Percentiles rank a stretch among this genome's conserved stretches.
These are phyloP conservation scores for Tiliacea aurago DNA, from an alignment of 2,888 invertebrate genomes.

Conservation along the genomic window DNA sequence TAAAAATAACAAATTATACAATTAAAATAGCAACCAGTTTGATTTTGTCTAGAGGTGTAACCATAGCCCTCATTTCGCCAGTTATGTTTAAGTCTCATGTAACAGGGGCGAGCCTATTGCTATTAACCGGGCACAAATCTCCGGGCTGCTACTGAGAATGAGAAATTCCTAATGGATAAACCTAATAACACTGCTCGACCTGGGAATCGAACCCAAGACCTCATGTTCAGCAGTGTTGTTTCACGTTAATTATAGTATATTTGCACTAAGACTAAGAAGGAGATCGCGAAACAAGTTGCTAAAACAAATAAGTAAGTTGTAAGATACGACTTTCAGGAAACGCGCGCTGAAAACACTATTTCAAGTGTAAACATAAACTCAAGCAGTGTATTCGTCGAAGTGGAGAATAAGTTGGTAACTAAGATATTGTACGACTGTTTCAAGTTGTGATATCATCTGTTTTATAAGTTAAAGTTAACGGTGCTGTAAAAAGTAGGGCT, in stretches of 20 bases:
- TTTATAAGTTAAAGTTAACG: conserved; percentile 27
- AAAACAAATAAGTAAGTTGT: conserved; percentile 55
- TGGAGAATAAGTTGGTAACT: conserved; percentile 46
- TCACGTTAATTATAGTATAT: conserved; percentile 55
- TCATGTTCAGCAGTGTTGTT: too few species aligned
- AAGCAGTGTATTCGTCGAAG: conserved; percentile 33
- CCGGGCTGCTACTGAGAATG: too few species aligned
- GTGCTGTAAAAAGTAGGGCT: conserved; percentile 7
- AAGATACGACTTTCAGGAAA: conserved; percentile 42
- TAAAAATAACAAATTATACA: too few species aligned
- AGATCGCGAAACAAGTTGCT: conserved; percentile 44
- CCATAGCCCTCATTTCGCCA: too few species aligned
- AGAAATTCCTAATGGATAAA: too few species aligned
- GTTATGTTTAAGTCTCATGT: too few species aligned
- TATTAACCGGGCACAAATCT: too few species aligned
- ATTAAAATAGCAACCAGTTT: too few species aligned
- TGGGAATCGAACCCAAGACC: too few species aligned
- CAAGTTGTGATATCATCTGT: conserved; percentile 31
- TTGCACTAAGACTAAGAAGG: conserved; percentile 32
- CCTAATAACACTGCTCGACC: too few species aligned
- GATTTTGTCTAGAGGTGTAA: too few species aligned
- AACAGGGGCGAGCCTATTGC: too few species aligned
- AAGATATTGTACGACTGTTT: conserved; percentile 38
- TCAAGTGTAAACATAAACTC: conserved; percentile 56
- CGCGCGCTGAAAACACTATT: conserved; percentile 54